Conservation (phyloP, 1,140 invertebrate species). For the Nilaparvata lugens region DNA sequence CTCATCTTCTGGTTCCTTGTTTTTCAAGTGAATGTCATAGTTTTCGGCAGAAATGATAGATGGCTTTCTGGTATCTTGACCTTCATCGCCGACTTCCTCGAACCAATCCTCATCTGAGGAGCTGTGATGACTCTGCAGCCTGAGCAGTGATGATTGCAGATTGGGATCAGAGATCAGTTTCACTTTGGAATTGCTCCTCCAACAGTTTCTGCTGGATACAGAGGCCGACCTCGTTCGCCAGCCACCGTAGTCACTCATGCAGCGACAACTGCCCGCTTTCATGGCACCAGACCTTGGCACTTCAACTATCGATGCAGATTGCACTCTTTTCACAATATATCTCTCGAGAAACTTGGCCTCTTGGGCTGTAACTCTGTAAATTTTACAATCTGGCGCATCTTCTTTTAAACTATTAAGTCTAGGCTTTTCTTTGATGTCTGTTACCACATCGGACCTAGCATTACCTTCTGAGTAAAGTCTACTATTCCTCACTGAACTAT, state of each 20-base stretch:
- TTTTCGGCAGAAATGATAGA: not conserved
- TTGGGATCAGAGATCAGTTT: conserved; percentile 25
- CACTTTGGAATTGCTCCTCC: conserved; percentile 20
- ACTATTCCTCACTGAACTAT: not conserved
- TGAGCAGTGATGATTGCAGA: conserved; percentile 23
- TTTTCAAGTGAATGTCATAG: not conserved
- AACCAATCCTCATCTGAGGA: conserved; percentile 37
- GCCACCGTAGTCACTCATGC: conserved; percentile 13
- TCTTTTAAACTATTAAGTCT: not conserved
- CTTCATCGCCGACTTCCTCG: conserved; percentile 27
- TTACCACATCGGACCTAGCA: not conserved
- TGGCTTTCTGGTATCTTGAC: not conserved
- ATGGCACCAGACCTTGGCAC: conserved; percentile 20
- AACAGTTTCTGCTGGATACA: conserved; percentile 18
- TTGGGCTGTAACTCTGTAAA: not conserved
- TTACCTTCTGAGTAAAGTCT: conserved; percentile 14
- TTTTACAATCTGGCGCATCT: not conserved
- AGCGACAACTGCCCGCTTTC: conserved; percentile 17
- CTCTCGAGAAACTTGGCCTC: conserved; percentile 13
- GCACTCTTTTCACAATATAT: conserved; percentile 24
- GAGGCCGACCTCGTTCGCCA: conserved; percentile 24
- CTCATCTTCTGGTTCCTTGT: not conserved
- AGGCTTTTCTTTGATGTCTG: not conserved
- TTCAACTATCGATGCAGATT: conserved; percentile 25
- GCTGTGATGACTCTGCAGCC: conserved; percentile 33